Evolutionary conservation across 1,140 invertebrate genomes (phyloP).

Genomic region (Pseudoatta argentina): DNA sequence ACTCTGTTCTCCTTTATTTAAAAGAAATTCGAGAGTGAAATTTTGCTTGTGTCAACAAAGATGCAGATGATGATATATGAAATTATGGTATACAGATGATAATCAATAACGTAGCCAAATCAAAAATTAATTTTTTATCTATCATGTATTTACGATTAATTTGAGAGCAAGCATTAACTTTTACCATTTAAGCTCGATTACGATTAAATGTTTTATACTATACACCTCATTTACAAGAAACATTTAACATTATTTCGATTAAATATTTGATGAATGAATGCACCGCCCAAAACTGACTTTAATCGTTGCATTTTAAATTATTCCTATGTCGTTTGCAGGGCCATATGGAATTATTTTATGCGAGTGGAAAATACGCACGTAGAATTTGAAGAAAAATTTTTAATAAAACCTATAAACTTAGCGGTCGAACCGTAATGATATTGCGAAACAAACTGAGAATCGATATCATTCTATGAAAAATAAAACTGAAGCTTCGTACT

Average conservation of each 20-base stretch:
- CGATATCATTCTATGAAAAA: not conserved
- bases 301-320: constrained; percentile 31
- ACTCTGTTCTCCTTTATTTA: no score
- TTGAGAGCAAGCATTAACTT: not conserved
- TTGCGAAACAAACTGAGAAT: constrained; percentile 22
- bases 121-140: not conserved
- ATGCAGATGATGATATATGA: no score
- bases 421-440: not conserved
- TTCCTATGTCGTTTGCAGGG: not conserved
- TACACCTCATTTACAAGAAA: not conserved
- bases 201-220: not conserved
- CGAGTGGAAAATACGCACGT: not conserved
- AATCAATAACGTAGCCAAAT: not conserved
- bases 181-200: not conserved
- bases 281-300: not conserved
- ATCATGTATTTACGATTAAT: not conserved
- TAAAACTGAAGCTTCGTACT: constrained; percentile 2
- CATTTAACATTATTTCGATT: not conserved
- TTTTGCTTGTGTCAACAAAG: no score
- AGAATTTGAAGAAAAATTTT: constrained; percentile 18
- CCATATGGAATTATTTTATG: constrained; percentile 13
- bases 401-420: not conserved
- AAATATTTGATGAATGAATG: constrained; percentile 32
- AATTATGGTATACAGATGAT: no score
- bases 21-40: no score